phyloP scores from a whole-genome alignment of 2,797 vertebrate species.

The Knipowitschia caucasica region DNA sequence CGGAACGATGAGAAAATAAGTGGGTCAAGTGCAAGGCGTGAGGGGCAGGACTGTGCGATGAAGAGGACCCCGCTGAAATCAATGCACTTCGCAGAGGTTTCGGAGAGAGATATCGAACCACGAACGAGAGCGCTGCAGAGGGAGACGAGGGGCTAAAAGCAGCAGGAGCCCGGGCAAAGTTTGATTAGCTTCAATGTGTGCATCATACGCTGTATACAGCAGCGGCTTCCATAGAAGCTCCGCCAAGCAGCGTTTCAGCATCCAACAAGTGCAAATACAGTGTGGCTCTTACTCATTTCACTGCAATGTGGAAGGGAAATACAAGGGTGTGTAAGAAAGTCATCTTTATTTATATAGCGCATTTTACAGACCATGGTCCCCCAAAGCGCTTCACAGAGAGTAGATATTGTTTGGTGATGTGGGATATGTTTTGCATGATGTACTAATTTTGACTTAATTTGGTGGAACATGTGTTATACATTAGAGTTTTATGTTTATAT shows the following conservation, averaged over 20 bases:
- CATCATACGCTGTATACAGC: conserved; percentile 54
- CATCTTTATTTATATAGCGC: too few relatives aligned
- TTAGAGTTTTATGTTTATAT: too few relatives aligned
- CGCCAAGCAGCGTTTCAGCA: conserved; percentile 29
- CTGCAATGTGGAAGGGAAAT: too few relatives aligned
- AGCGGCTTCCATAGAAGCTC: conserved; percentile 49
- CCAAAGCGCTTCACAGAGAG: too few relatives aligned
- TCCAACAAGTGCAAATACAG: too few relatives aligned
- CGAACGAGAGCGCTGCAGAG: conserved; percentile 55
- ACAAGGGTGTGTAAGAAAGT: too few relatives aligned
- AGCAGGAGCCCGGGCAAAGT: conserved; percentile 56
- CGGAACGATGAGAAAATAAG: conserved; percentile 85
- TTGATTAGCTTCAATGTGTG: conserved; percentile 54
- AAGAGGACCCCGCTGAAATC: conserved; percentile 76
- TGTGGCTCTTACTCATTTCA: too few relatives aligned
- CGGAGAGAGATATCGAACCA: conserved; percentile 74
- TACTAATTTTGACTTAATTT: too few relatives aligned
- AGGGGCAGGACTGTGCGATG: conserved; percentile 60
- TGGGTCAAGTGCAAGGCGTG: conserved; percentile 77
- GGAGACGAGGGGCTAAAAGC: conserved; percentile 65
- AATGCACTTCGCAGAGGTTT: conserved; percentile 69
- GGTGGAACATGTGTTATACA: too few relatives aligned
- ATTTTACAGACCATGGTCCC: too few relatives aligned
- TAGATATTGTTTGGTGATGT: too few relatives aligned
- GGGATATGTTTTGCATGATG: too few relatives aligned